Percentiles rank a stretch among this genome's conserved stretches.
Conservation (phyloP, 1,140 invertebrate species). For the Portunus trituberculatus region DNA sequence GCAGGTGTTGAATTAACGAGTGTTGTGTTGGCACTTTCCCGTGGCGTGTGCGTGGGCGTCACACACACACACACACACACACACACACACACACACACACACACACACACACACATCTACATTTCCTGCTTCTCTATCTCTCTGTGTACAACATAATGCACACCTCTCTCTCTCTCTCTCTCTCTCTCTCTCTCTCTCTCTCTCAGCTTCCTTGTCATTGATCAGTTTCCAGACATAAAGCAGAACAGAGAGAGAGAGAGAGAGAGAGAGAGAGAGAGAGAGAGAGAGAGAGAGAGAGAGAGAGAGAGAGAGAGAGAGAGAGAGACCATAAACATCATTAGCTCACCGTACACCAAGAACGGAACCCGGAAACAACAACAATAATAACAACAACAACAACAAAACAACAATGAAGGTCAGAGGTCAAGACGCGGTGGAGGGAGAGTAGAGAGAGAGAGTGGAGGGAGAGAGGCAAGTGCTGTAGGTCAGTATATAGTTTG, state of each 20-base stretch:
- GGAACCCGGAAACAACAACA: background rate
- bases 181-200: background rate
- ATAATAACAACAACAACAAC: background rate
- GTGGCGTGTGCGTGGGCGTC: too few species aligned
- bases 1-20: too few species aligned
- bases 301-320: conserved; percentile 20
- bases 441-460: too few species aligned
- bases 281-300: conserved; percentile 20
- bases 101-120: too few species aligned
- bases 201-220: background rate
- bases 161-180: conserved; percentile 33
- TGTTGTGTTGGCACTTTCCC: too few species aligned
- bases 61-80: too few species aligned
- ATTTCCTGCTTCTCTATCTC: background rate
- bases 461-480: background rate
- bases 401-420: background rate
- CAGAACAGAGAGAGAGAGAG: too few species aligned
- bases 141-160: too few species aligned
- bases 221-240: too few species aligned
- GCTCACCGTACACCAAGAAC: background rate
- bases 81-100: too few species aligned
- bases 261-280: background rate
- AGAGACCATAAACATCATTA: background rate
- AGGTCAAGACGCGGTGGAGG: background rate
- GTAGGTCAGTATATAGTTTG: background rate